A percentile compares a stretch with the other conserved stretches of the same genome.
Evolutionary conservation across 1,140 invertebrate species (phyloP).

Genomic region (Drosophila tsacasi): DNA sequence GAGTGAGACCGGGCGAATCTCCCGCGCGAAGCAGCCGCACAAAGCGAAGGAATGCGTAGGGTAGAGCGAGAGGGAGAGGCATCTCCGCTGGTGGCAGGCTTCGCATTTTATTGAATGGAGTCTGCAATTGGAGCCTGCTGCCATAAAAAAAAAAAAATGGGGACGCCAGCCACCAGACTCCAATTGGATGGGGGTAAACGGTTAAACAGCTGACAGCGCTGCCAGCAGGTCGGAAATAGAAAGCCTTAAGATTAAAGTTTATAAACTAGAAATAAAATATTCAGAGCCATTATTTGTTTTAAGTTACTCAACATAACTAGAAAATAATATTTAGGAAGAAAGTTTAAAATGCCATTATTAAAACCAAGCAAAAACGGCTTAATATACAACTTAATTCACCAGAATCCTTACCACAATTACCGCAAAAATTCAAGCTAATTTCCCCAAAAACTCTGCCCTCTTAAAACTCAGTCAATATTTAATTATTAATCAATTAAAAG

Average conservation of each 20-base stretch:
- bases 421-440: neutral
- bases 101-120: conserved; percentile 58
- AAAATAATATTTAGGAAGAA: neutral
- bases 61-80: conserved; percentile 14
- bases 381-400: neutral
- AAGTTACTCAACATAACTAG: neutral
- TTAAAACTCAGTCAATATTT: neutral
- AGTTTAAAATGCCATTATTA: neutral
- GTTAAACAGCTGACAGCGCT: conserved; percentile 58
- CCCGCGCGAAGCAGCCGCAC: conserved; percentile 54
- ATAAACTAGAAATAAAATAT: neutral
- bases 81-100: conserved; percentile 48
- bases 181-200: conserved; percentile 17
- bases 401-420: too few species aligned
- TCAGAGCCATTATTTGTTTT: fast-evolving
- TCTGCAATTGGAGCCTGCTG: conserved; percentile 45
- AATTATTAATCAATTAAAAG: neutral
- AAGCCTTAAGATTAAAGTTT: too few species aligned
- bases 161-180: conserved; percentile 28
- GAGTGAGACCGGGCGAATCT: conserved; percentile 35
- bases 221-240: conserved; percentile 43
- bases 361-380: neutral
- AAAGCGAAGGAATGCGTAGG: conserved; percentile 37
- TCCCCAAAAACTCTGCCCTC: too few species aligned
- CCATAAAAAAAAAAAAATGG: conserved; percentile 10